phyloP scores from a whole-genome alignment of 2,113 vertebrate genomes.

The Gymnorhina tibicen region DNA sequence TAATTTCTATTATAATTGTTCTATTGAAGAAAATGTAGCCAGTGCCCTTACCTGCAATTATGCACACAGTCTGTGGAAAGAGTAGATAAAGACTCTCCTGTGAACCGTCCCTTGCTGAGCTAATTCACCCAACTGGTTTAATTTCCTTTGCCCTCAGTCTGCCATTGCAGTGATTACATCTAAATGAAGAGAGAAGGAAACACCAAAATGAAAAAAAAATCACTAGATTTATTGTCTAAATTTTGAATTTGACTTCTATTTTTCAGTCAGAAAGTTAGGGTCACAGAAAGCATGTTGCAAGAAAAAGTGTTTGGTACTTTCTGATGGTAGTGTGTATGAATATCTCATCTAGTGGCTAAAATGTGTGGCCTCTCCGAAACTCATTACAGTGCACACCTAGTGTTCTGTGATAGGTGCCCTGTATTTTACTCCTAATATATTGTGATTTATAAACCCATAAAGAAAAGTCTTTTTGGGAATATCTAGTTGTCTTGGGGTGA shows the following conservation, averaged over 20 bases:
- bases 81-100: constrained; percentile 45
- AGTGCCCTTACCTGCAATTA: constrained; percentile 36
- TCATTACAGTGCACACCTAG: background rate
- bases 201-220: background rate
- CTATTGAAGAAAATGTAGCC: constrained; percentile 48
- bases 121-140: constrained; percentile 48
- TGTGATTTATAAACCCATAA: background rate
- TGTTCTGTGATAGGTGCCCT: background rate
- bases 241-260: background rate
- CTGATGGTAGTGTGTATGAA: background rate
- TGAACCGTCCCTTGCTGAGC: constrained; percentile 27
- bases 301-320: background rate
- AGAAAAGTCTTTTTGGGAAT: background rate
- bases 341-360: background rate
- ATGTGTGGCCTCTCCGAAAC: background rate
- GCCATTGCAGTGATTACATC: background rate
- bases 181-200: constrained; percentile 27
- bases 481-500: background rate
- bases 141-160: constrained; percentile 31
- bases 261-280: background rate
- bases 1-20: constrained; percentile 47
- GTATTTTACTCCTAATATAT: background rate
- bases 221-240: background rate
- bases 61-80: background rate
- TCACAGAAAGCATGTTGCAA: background rate